Percentiles rank a stretch among this genome's conserved stretches.
phyloP scores from a whole-genome alignment of 1,140 invertebrate species.

The Diprion similis region DNA sequence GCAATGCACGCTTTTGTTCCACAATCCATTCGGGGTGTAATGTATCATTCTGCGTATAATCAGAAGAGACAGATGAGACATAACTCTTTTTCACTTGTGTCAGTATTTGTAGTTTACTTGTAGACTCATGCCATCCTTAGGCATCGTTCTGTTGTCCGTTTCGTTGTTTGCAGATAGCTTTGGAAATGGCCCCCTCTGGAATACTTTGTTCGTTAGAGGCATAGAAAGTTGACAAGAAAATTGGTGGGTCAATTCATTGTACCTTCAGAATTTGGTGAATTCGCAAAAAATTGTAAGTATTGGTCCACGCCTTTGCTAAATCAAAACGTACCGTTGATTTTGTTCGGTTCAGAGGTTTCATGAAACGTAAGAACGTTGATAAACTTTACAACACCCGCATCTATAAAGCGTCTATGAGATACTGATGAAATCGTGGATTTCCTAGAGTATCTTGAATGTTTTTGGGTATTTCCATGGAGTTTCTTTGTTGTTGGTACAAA shows the following conservation, averaged over 20 bases:
- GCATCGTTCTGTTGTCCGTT: constrained; percentile 63
- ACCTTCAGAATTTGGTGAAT: constrained; percentile 66
- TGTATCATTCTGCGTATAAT: too few relatives aligned
- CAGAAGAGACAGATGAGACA: too few relatives aligned
- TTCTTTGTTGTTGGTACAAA: too few relatives aligned
- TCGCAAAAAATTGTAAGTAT: constrained; percentile 44
- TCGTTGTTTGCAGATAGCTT: constrained; percentile 63
- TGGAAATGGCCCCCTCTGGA: constrained; percentile 67
- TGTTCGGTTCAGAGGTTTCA: constrained; percentile 61
- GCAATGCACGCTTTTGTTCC: too few relatives aligned
- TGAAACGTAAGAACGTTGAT: constrained; percentile 56
- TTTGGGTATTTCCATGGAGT: too few relatives aligned
- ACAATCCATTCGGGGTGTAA: too few relatives aligned
- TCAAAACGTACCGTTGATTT: constrained; percentile 49
- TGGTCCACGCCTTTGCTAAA: constrained; percentile 19
- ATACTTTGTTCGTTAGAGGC: background rate
- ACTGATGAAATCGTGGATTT: constrained; percentile 56
- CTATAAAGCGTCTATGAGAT: constrained; percentile 47
- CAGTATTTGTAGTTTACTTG: too few relatives aligned
- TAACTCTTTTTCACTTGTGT: too few relatives aligned
- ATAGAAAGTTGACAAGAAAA: constrained; percentile 51
- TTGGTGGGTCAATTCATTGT: constrained; percentile 69
- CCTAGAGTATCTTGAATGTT: too few relatives aligned
- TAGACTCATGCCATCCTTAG: constrained; percentile 67
- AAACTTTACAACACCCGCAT: constrained; percentile 51